Evolutionary conservation across 2,888 invertebrate species (phyloP).

Genomic region (Schrankia costaestrigalis): DNA sequence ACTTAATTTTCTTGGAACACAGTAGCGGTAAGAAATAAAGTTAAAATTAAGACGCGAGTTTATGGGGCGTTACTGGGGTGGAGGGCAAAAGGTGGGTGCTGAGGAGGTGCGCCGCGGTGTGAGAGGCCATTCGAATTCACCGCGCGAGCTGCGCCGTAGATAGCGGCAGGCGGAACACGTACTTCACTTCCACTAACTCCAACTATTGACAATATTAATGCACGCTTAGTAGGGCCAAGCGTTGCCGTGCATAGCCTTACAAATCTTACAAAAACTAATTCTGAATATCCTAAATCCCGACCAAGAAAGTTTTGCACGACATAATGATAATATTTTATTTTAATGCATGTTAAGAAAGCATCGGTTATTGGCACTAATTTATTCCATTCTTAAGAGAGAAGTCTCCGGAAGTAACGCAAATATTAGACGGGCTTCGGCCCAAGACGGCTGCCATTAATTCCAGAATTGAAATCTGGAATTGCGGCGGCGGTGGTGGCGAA

Average conservation of each 20-base stretch:
- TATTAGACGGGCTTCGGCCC: slow-evolving; percentile 75
- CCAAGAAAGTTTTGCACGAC: not conserved
- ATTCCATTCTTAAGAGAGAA: slow-evolving; percentile 74
- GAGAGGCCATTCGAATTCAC: slow-evolving; percentile 76
- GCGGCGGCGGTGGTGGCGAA: slow-evolving; percentile 72
- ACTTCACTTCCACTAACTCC: slow-evolving; percentile 80
- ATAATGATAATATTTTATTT: slow-evolving; percentile 19
- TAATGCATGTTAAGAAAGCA: slow-evolving; percentile 28
- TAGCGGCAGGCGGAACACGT: slow-evolving; percentile 80
- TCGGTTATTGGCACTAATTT: slow-evolving; percentile 67
- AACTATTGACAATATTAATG: slow-evolving; percentile 81
- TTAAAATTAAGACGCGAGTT: slow-evolving; percentile 81
- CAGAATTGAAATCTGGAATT: slow-evolving; percentile 80
- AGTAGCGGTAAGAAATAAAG: slow-evolving; percentile 78
- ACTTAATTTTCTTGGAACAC: slow-evolving; percentile 77
- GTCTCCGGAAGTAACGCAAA: slow-evolving; percentile 77
- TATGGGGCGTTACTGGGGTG: slow-evolving; percentile 77
- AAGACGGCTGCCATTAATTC: slow-evolving; percentile 77
- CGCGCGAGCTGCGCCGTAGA: slow-evolving; percentile 76
- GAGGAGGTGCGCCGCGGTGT: slow-evolving; percentile 47
- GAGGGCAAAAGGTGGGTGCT: slow-evolving; percentile 54
- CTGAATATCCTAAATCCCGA: slow-evolving; percentile 4
- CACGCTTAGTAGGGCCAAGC: slow-evolving; percentile 76
- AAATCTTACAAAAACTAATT: slow-evolving; percentile 11
- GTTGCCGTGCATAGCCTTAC: slow-evolving; percentile 59